phyloP scores from a whole-genome alignment of 2,797 vertebrate species.

The Yasuhikotakia modesta region DNA sequence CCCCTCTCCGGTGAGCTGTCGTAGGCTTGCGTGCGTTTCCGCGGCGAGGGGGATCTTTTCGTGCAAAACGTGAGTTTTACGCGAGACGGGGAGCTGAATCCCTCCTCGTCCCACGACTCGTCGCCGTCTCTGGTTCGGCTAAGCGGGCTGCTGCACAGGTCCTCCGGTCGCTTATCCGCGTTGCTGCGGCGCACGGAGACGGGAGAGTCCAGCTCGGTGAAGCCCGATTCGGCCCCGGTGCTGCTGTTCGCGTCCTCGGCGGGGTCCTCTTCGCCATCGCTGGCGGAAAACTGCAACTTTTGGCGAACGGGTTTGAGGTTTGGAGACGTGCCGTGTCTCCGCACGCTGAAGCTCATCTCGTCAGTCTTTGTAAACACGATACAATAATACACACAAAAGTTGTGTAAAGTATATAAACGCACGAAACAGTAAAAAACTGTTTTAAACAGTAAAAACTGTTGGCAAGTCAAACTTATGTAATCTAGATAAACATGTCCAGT shows the following conservation, averaged over 20 bases:
- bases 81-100: constrained; percentile 84
- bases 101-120: constrained; percentile 90
- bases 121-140: constrained; percentile 63
- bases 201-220: constrained; percentile 93
- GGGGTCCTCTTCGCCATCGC: constrained; percentile 87
- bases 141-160: constrained; percentile 67
- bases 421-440: too few species aligned
- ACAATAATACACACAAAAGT: too few species aligned
- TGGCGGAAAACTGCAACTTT: constrained; percentile 83
- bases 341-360: constrained; percentile 64
- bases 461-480: too few species aligned
- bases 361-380: neutral
- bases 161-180: constrained; percentile 59
- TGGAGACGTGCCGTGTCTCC: constrained; percentile 66
- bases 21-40: constrained; percentile 72
- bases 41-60: constrained; percentile 80
- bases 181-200: constrained; percentile 69
- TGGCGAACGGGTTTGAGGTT: constrained; percentile 78
- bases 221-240: constrained; percentile 91
- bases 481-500: constrained; percentile 36
- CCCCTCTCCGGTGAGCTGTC: constrained; percentile 69
- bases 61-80: constrained; percentile 76
- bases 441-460: too few species aligned
- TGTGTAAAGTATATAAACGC: too few species aligned
- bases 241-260: constrained; percentile 87